A percentile compares a stretch with the other conserved stretches of the same genome.
phyloP scores from a whole-genome alignment of 2,797 vertebrate species.

The Manis crassicaudata region DNA sequence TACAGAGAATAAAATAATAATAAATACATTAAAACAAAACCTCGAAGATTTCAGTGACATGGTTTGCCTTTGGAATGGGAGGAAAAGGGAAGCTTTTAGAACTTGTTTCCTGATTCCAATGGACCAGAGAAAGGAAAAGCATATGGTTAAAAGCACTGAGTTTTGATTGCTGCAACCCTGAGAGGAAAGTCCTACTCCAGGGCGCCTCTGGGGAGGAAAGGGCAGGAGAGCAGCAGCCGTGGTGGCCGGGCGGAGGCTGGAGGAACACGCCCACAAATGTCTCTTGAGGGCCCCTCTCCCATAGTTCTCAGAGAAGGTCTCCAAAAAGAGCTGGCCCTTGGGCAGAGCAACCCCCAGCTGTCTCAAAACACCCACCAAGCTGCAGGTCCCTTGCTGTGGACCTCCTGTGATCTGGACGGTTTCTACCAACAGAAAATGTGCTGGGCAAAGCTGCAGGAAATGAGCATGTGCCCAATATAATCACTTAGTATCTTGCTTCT shows the following conservation, averaged over 20 bases:
- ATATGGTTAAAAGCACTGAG: neutral
- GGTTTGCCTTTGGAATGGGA: neutral
- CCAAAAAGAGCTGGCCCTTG: too few relatives aligned
- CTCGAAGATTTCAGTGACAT: neutral
- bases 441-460: neutral
- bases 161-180: neutral
- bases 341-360: too few relatives aligned
- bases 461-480: neutral
- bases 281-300: neutral
- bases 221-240: neutral
- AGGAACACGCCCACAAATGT: accelerated
- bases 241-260: accelerated
- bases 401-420: neutral
- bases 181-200: neutral
- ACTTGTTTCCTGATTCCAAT: neutral
- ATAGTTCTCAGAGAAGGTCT: neutral
- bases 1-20: neutral
- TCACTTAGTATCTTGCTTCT: neutral
- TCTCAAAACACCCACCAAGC: neutral
- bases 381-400: neutral
- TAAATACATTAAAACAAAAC: neutral
- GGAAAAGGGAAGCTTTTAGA: neutral
- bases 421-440: neutral
- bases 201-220: neutral
- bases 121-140: neutral